Evolutionary conservation across 1,140 invertebrate genomes (phyloP).

Genomic region (Dendrolimus kikuchii): DNA sequence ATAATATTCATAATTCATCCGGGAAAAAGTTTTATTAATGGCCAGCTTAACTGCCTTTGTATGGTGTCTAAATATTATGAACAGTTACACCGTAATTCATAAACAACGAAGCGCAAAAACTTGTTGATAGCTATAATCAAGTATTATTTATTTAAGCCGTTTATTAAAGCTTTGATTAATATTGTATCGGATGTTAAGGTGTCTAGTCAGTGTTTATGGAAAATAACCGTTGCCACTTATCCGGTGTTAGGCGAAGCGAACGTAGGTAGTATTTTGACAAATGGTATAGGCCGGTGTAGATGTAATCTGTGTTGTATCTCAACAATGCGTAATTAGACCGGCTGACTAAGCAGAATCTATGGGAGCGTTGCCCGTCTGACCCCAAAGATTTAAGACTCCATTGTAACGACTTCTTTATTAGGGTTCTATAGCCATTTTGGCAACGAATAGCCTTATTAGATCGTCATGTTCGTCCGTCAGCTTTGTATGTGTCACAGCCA

Average conservation of each 20-base stretch:
- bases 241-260: conserved; percentile 2
- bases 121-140: conserved; percentile 10
- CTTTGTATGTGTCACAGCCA: too few relatives aligned
- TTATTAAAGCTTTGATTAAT: conserved; percentile 12
- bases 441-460: too few relatives aligned
- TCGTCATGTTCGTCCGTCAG: too few relatives aligned
- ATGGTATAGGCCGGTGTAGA: conserved; percentile 17
- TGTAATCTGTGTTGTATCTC: conserved; percentile 22
- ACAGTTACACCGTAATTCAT: conserved; percentile 10
- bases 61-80: neutral
- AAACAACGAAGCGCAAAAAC: conserved; percentile 10
- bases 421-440: too few relatives aligned
- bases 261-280: conserved; percentile 23
- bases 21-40: too few relatives aligned
- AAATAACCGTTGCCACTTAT: conserved; percentile 15
- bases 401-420: conserved; percentile 27
- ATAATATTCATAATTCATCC: too few relatives aligned
- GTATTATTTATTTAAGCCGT: too few relatives aligned
- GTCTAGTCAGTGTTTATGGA: conserved; percentile 17
- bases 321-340: conserved; percentile 30
- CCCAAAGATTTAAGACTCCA: conserved; percentile 22
- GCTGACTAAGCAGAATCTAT: conserved; percentile 39
- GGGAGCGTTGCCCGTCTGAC: conserved; percentile 25
- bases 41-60: too few relatives aligned
- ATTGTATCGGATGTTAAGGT: conserved; percentile 12